Base-by-base conservation (phyloP, 1,140 invertebrate genomes). In the Leucophenga varia region DNA sequence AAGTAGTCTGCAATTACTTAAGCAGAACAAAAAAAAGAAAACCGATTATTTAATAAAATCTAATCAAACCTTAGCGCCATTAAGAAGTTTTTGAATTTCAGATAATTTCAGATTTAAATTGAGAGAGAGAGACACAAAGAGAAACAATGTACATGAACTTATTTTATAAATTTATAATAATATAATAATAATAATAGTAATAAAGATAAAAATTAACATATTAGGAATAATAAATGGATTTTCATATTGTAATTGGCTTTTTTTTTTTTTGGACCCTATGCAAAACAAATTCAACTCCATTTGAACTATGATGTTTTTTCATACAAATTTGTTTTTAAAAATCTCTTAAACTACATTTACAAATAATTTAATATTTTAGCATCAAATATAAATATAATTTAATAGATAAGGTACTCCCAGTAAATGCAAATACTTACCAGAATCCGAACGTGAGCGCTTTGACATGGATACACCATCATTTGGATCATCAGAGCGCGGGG, bases 1-100 rank as follows among this genome's bases (percentile, higher is more conserved):
- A 68, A 64, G 63, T 68, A 68, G 68, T 72, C 68, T 72, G 68
- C 68, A 72, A 72, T 72, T 68, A 72, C 68, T 72, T 72, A 72
- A 72, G 68, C 68, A 72, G 68, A 72, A 72, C 68, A 49, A 34
- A 49, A 72, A 68, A 60, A 71, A 68, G 69, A 72, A 72, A 67
- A 69, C 64, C 64, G 64, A 68, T 68, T 68, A 68, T 68, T 68
- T 68, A 68, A 61, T 68, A 67, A 52, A 60, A 64, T 68, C 64
- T 64, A 51, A 64, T 57, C 64, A 64, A 60, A 60, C 64, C 53
- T 64, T 47, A 67, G 70, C 58, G 57, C 61, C 64, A 68, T 61
- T 52, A 50, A 64, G 59, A 69, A 53, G 18, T 14, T 16, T 10
- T 9, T 37, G 13, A 30, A 37, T 37, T 2, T 14, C 3, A 16